Conservation (phyloP, 2,888 invertebrate genomes). For the Camponotus fellah region DNA sequence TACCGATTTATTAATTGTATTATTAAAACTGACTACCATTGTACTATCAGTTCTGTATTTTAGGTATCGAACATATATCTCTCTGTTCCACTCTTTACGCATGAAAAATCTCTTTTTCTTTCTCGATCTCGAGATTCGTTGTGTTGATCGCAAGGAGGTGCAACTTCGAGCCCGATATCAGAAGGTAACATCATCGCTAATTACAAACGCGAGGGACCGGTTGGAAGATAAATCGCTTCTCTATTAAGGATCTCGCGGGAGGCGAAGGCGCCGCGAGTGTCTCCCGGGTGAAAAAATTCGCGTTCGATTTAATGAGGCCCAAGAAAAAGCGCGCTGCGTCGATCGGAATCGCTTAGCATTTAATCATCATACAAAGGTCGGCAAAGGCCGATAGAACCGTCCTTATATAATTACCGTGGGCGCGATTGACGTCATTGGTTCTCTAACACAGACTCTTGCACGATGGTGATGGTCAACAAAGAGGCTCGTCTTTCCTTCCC, state of each 20-base stretch:
- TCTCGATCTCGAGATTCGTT: background rate
- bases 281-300: constrained; percentile 47
- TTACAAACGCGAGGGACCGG: constrained; percentile 34
- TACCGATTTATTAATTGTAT: constrained; percentile 1
- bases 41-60: background rate
- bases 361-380: constrained; percentile 70
- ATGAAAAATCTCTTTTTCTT: constrained; percentile 10
- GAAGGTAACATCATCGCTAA: constrained; percentile 49
- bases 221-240: constrained; percentile 40
- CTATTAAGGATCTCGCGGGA: constrained; percentile 23
- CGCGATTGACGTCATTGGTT: constrained; percentile 81
- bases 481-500: constrained; percentile 38
- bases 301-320: constrained; percentile 51
- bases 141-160: background rate
- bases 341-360: constrained; percentile 78
- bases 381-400: constrained; percentile 79
- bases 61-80: background rate
- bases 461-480: background rate
- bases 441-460: constrained; percentile 61
- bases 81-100: background rate
- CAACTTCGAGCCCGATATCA: constrained; percentile 12
- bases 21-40: background rate
- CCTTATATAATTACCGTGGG: constrained; percentile 79
- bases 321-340: constrained; percentile 34
- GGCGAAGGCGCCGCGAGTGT: constrained; percentile 13